Base-by-base conservation (phyloP, 2,797 vertebrate species). In the Dipus sagitta region DNA sequence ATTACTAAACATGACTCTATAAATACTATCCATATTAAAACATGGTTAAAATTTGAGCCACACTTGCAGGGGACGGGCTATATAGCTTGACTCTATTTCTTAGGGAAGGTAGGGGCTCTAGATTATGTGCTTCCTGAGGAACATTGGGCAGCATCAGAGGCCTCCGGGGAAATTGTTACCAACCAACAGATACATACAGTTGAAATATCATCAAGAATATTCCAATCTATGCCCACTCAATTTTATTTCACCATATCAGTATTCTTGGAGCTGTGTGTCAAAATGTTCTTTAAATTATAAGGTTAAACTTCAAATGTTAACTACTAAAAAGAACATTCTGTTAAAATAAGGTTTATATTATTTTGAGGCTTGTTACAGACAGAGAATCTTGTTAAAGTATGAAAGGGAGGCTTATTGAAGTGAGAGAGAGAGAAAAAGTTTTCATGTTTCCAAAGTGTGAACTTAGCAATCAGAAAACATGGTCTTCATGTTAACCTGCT, bases 261-360 rank as follows among this genome's bases (percentile, higher is more conserved):
- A 93, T 93, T 96, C 83, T 72, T 10, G 7, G 42, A 71, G 65
- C n/a, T 88, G 0, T 67, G 10, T 90, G 78, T 81, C 42, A 88
- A 91, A 85, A 20, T 92, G 34, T 83, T 28, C 71, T 81, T 82
- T 86, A 86, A 87, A 86, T 92, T 94, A 92, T 6, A 60, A 26
- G 60, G 32, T 72, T 92, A 42, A 83, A 32, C 64, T 95, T 95
- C 81, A 92, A 94, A 87, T 90, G 70, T 88, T 96, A 93, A 67
- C 71, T 79, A 62, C 32, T 85, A 47, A 88, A 86, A 85, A 75
- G 91, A 62, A 75, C 82, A 78, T 82, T 96, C 62, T 68, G 60
- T 92, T 92, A 86, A 93, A 94, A 94, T 92, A 92, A 89, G 64
- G 75, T 71, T 88, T 93, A 62, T 6, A 70, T 90, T 18, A 88